Percentiles rank a stretch among this genome's conserved stretches.
These are phyloP conservation scores for Bothrops jararaca DNA, from an alignment of 2,113 vertebrate genomes.

Conservation along the genomic window DNA sequence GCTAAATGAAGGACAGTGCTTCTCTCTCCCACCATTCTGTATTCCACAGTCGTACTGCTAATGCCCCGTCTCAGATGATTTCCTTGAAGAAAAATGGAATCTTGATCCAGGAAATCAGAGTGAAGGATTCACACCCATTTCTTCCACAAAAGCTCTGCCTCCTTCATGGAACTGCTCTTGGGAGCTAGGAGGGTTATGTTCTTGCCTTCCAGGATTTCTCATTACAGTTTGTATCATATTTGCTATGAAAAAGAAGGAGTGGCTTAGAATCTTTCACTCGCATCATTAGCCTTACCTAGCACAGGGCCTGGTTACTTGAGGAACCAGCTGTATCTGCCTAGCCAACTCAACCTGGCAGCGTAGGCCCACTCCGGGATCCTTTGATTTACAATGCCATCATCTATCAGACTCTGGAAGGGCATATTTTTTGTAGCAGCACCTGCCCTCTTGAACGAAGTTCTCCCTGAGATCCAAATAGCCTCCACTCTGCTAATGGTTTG, in stretches of 20 bases:
- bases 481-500: not conserved
- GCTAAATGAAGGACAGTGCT: not conserved
- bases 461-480: not conserved
- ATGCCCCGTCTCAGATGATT: not conserved
- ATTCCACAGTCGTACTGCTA: not conserved
- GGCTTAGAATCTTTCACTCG: not conserved
- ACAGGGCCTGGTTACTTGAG: not conserved
- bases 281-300: not conserved
- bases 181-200: not conserved
- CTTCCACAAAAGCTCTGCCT: not conserved
- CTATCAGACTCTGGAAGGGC: not conserved
- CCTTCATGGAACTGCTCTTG: not conserved
- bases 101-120: not conserved
- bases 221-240: not conserved
- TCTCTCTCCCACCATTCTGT: not conserved
- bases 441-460: not conserved
- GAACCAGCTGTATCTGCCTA: not conserved
- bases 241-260: not conserved
- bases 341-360: not conserved
- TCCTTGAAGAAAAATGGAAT: not conserved
- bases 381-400: not conserved
- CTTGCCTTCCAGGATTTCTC: not conserved
- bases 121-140: not conserved
- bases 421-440: not conserved
- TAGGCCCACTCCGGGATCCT: not conserved